phyloP scores from a whole-genome alignment of 2,888 invertebrate species.

The Ernsta delagoae region DNA sequence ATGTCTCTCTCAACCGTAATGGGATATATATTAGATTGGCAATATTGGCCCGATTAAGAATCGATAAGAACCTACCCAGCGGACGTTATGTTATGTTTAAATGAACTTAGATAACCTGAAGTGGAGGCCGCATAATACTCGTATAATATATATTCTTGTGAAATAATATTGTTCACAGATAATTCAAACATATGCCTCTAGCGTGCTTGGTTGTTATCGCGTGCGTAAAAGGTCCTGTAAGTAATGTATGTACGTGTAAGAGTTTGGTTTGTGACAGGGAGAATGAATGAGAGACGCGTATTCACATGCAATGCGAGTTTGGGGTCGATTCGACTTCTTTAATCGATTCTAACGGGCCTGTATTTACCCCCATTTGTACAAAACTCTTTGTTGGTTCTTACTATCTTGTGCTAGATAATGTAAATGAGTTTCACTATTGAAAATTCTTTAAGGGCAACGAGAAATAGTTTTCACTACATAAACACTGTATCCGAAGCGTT shows the following conservation, averaged over 20 bases:
- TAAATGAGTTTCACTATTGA: too few species aligned
- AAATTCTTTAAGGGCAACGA: too few species aligned
- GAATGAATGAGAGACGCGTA: slow-evolving; percentile 10
- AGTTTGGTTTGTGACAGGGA: slow-evolving; percentile 14
- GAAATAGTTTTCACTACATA: too few species aligned
- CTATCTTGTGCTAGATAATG: too few species aligned
- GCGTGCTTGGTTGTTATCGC: slow-evolving; percentile 45
- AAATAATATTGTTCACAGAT: slow-evolving; percentile 50
- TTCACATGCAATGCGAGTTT: neutral
- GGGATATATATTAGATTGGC: slow-evolving; percentile 70
- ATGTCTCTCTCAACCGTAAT: slow-evolving; percentile 73
- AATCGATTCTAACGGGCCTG: too few species aligned
- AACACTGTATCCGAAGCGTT: too few species aligned
- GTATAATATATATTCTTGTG: too few species aligned
- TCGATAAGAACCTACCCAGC: slow-evolving; percentile 55
- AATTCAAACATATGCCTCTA: slow-evolving; percentile 48
- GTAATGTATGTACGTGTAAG: neutral
- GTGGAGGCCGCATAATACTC: slow-evolving; percentile 60
- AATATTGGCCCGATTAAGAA: slow-evolving; percentile 61
- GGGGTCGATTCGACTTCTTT: too few species aligned
- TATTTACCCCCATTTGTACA: too few species aligned
- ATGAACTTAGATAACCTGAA: slow-evolving; percentile 65
- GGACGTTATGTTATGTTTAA: slow-evolving; percentile 50
- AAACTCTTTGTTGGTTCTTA: too few species aligned
- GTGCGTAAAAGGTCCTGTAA: slow-evolving; percentile 20